phyloP scores from a whole-genome alignment of 2,888 invertebrate species.

The Aphodius sticticus region DNA sequence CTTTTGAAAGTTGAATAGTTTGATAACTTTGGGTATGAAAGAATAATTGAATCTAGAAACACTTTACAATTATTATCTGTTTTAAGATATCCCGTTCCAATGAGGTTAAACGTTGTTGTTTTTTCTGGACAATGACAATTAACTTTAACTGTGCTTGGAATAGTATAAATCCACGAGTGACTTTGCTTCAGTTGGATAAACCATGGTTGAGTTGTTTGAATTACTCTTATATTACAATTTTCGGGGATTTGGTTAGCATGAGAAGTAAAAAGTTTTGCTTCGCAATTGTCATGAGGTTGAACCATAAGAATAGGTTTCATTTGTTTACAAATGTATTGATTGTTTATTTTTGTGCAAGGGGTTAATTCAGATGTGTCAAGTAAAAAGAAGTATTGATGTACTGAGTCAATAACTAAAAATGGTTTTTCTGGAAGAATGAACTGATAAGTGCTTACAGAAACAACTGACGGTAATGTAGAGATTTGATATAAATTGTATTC shows the following conservation, averaged over 20 bases:
- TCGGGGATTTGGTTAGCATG: not conserved
- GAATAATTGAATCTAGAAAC: not conserved
- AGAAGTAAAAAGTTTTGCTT: slow-evolving; percentile 6
- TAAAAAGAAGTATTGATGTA: slow-evolving; percentile 11
- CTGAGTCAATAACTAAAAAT: not conserved
- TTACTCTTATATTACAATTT: not conserved
- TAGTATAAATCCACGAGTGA: slow-evolving; percentile 5
- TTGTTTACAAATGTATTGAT: slow-evolving; percentile 11
- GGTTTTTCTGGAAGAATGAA: slow-evolving; percentile 6
- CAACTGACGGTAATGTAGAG: not conserved
- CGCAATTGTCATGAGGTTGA: not conserved
- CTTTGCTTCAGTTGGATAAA: slow-evolving; percentile 6
- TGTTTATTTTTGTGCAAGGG: not conserved
- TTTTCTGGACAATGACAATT: not conserved
- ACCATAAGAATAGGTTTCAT: slow-evolving; percentile 1
- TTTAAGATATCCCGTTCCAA: slow-evolving; percentile 5
- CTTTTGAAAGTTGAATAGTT: not conserved
- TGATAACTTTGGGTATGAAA: not conserved
- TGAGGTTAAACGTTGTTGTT: not conserved
- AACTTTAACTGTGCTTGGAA: not conserved
- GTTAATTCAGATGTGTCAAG: not conserved
- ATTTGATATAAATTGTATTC: not conserved
- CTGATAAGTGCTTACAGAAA: not conserved
- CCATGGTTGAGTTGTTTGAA: not conserved
- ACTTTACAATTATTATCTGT: not conserved